A percentile compares a stretch with the other conserved stretches of the same genome.
phyloP scores from a whole-genome alignment of 2,113 vertebrate species.

The Dromaius novaehollandiae region DNA sequence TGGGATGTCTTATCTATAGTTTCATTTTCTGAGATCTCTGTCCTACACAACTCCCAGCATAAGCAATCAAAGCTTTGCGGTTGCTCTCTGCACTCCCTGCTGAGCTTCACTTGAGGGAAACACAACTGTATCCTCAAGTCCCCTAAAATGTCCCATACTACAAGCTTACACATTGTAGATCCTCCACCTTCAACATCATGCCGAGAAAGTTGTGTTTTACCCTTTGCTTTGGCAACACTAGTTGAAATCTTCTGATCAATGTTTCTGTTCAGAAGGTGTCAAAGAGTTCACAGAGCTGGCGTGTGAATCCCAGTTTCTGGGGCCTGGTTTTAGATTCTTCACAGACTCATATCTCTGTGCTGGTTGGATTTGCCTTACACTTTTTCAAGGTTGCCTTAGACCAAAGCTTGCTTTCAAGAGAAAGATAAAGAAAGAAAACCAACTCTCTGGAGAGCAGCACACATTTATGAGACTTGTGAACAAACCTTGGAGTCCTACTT shows the following conservation, averaged over 20 bases:
- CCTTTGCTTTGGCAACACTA: not conserved
- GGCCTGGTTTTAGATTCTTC: not conserved
- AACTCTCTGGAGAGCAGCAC: not conserved
- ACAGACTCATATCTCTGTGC: not conserved
- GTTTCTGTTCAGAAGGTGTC: not conserved
- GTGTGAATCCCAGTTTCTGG: not conserved
- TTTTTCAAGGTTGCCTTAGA: not conserved
- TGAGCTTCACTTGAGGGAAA: not conserved
- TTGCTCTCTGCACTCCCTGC: not conserved
- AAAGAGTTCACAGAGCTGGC: not conserved
- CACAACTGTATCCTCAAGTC: not conserved
- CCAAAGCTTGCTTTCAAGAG: not conserved
- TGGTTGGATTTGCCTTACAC: not conserved
- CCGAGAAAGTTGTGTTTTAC: not conserved
- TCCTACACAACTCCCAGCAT: not conserved
- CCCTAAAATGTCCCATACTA: not conserved
- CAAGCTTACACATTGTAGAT: not conserved
- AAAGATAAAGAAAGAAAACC: not conserved
- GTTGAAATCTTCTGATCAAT: not conserved
- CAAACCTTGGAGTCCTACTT: not conserved
- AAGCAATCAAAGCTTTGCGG: not conserved
- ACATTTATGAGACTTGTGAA: not conserved
- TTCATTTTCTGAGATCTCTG: not conserved
- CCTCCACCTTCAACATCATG: not conserved
- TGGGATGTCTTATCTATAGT: not conserved